These are phyloP conservation scores for Torymus aiolomorphi DNA, from an alignment of 2,888 invertebrate genomes.

Conservation along the genomic window DNA sequence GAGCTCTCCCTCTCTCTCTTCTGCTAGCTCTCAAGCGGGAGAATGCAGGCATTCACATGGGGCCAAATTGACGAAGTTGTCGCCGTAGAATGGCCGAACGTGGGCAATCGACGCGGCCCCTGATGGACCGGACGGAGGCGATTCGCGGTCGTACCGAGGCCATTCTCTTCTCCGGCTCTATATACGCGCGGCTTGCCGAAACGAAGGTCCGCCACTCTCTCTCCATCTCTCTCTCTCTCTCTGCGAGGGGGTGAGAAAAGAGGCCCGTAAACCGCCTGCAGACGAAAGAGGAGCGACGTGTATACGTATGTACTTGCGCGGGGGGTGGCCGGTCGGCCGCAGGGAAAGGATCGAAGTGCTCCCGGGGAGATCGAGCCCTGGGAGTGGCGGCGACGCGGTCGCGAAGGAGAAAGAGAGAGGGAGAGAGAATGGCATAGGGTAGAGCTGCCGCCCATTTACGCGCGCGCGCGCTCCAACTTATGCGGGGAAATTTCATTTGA, in stretches of 20 bases:
- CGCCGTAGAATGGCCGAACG: conserved; percentile 53
- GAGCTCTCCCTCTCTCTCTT: conserved; percentile 17
- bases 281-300: conserved; percentile 31
- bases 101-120: conserved; percentile 51
- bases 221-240: neutral
- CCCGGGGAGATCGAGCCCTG: conserved; percentile 21
- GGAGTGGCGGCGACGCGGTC: no score
- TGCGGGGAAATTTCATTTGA: no score
- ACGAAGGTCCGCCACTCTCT: no score
- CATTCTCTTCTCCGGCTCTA: conserved; percentile 21
- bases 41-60: conserved; percentile 32
- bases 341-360: conserved; percentile 38
- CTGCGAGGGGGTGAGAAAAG: conserved; percentile 9
- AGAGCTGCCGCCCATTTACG: no score
- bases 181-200: no score
- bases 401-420: no score
- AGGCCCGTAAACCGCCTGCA: conserved; percentile 40
- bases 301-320: neutral
- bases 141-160: conserved; percentile 41
- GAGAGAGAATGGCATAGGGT: no score
- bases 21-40: neutral
- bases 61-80: conserved; percentile 58
- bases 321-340: neutral
- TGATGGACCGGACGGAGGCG: conserved; percentile 53
- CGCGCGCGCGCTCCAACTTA: no score